A percentile compares a stretch with the other conserved stretches of the same genome.
These are phyloP conservation scores for Brachystomella parvula DNA, from an alignment of 1,140 invertebrate species.

Conservation along the genomic window DNA sequence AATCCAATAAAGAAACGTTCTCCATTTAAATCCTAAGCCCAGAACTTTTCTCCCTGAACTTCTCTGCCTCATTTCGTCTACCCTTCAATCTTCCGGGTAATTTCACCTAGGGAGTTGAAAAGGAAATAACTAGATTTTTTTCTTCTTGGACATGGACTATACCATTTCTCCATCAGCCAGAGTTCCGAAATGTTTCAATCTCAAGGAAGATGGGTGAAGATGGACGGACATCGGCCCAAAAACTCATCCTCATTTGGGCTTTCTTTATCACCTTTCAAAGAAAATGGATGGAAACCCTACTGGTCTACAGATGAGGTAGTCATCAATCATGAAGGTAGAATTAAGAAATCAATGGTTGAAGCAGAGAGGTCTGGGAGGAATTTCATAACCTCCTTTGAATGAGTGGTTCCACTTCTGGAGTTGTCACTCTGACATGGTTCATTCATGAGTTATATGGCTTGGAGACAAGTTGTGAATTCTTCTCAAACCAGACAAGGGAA, in stretches of 20 bases:
- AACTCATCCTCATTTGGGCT: background rate
- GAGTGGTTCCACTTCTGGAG: no score
- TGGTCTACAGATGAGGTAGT: no score
- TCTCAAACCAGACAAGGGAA: no score
- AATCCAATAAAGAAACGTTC: no score
- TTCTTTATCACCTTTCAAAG: background rate
- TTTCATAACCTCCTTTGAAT: no score
- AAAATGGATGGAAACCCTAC: background rate
- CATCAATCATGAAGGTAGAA: no score
- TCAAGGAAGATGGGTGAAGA: background rate
- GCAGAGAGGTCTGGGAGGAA: no score
- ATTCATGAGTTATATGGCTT: no score
- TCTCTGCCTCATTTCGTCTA: background rate
- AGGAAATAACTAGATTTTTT: background rate
- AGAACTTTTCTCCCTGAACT: background rate
- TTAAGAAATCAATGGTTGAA: no score
- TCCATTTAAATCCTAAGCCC: no score
- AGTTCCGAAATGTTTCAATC: background rate
- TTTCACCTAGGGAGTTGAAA: background rate
- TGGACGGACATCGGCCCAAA: background rate
- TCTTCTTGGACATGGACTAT: background rate
- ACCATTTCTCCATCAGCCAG: background rate
- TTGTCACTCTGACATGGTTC: no score
- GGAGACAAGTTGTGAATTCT: no score
- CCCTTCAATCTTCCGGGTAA: conserved; percentile 3